phyloP scores from a whole-genome alignment of 1,140 invertebrate genomes.

The Delia radicum region DNA sequence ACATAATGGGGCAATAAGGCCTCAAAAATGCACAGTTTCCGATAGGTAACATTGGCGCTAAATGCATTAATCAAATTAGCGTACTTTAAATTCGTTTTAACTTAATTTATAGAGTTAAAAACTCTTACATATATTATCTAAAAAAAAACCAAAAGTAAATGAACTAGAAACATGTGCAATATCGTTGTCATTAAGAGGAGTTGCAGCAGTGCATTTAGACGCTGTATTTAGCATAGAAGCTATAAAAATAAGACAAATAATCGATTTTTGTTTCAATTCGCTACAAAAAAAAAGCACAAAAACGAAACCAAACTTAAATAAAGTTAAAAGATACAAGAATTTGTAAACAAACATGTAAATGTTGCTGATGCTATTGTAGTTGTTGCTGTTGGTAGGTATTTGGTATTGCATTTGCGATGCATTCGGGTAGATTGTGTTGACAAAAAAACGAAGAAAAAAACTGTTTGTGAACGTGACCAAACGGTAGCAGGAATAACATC shows the following conservation, averaged over 20 bases:
- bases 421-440: constrained; percentile 28
- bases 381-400: neutral
- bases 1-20: too few species aligned
- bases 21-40: too few species aligned
- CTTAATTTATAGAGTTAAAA: too few species aligned
- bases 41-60: too few species aligned
- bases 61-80: too few species aligned
- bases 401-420: constrained; percentile 15
- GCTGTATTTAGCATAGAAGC: neutral
- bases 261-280: neutral
- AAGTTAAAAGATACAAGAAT: neutral
- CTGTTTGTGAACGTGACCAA: constrained; percentile 28
- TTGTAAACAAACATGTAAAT: constrained; percentile 11
- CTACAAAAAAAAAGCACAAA: neutral
- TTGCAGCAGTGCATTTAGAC: neutral
- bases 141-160: constrained; percentile 1
- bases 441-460: constrained; percentile 12
- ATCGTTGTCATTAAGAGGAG: neutral
- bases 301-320: neutral
- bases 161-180: neutral
- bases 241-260: neutral
- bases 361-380: neutral
- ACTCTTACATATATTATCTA: neutral
- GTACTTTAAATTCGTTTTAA: too few species aligned
- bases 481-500: constrained; percentile 25